Evolutionary conservation across 1,140 invertebrate species (phyloP), one percentile per base, ranked within the genome.

Genomic region (Liolophura sinensis): DNA sequence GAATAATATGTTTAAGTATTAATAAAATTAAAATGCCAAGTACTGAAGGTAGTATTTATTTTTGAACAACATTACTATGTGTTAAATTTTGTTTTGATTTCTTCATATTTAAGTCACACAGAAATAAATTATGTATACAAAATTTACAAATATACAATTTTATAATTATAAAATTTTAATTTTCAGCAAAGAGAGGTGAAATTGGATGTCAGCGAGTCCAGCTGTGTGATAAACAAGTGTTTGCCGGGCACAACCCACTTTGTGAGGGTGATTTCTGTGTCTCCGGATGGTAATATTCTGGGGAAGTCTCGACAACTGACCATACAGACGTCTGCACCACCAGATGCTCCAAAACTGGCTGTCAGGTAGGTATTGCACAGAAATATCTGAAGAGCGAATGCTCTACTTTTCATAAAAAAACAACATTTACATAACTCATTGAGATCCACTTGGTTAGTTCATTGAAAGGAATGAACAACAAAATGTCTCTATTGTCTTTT

Each of bases 221-320:
- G 74, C 67, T 84, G 81, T 74, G 77, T 82, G 6, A 80, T 85
- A 50, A 82, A 83, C 68, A 82, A 84, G 66, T 82, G 82, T 62
- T 72, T 80, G 11, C 79, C 83, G 1, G 83, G 83, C 14, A 80
- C 79, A 1, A 81, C 76, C 18, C 82, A 85, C 70, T 85, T 78
- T 71, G 69, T 85, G n/a, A 70, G 79, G 22, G 70, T 85, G 12
- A 68, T 82, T 27, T 78, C 78, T 18, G 67, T 79, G 50, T 76
- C 71, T 57, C 68, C 65, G n/a, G 73, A 79, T 47, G 78, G 77
- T 49, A 73, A 75, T 51, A 72, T 84, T 48, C 60, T 80, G 47
- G 83, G 84, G 48, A 76, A 78, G 48, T 84, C 81, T 48, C 78
- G 74, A 68, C 78, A 82, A 68, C 51, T 83, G 58, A 81, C 78